These are phyloP conservation scores for Sciaenops ocellatus DNA, from an alignment of 2,797 vertebrate species.

Conservation along the genomic window DNA sequence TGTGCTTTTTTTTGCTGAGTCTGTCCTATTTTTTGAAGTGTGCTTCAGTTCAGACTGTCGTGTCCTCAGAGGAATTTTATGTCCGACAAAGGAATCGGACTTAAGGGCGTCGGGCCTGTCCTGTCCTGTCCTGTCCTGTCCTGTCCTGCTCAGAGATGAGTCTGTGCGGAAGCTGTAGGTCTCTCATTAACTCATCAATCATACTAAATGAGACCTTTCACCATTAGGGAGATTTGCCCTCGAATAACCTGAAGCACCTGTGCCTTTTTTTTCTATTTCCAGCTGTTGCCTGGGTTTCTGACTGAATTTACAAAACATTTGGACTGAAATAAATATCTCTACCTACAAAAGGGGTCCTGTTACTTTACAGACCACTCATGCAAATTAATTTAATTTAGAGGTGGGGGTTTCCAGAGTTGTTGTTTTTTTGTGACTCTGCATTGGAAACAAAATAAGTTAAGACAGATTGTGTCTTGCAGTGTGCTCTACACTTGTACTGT, in stretches of 20 bases:
- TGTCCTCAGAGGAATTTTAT: not conserved
- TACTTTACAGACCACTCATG: not conserved
- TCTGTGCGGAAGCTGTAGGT: slow-evolving; percentile 40
- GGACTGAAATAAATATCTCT: not conserved
- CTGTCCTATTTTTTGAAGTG: not conserved
- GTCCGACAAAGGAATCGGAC: slow-evolving; percentile 16
- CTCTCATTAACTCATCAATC: slow-evolving; percentile 68
- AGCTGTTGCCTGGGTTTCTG: slow-evolving; percentile 11
- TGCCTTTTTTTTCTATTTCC: slow-evolving; percentile 3
- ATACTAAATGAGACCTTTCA: slow-evolving; percentile 37
- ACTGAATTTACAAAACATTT: not conserved
- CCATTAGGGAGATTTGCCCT: slow-evolving; percentile 34
- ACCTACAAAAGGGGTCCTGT: not conserved
- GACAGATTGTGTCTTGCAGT: not conserved
- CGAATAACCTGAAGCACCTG: slow-evolving; percentile 45
- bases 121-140: slow-evolving; percentile 34
- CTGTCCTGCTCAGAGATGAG: slow-evolving; percentile 33
- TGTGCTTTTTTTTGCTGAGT: not conserved
- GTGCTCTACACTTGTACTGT: slow-evolving; percentile 9
- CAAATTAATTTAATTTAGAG: not conserved
- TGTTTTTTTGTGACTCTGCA: slow-evolving; percentile 12
- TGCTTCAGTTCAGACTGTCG: not conserved
- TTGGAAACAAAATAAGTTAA: not conserved
- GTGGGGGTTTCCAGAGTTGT: not conserved
- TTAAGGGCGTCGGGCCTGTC: slow-evolving; percentile 14